Evolutionary conservation across 2,797 vertebrate species (phyloP).

Genomic region (Austrolebias charrua): DNA sequence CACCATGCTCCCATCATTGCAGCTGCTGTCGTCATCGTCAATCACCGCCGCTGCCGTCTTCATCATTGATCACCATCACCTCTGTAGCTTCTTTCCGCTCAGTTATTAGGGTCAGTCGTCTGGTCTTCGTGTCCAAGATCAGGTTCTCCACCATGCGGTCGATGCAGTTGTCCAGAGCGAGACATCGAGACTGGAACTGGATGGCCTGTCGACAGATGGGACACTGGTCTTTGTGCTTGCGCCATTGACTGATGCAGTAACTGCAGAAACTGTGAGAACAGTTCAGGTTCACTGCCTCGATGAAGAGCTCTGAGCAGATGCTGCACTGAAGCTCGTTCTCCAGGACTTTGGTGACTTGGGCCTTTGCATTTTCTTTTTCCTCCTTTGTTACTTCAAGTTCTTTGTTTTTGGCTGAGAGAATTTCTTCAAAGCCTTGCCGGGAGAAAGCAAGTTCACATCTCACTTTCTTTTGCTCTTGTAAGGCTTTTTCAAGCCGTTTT

Average conservation of each 20-base stretch:
- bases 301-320: too few species aligned
- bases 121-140: conserved; percentile 83
- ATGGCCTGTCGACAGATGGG: conserved; percentile 93
- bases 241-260: conserved; percentile 90
- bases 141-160: conserved; percentile 92
- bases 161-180: conserved; percentile 96
- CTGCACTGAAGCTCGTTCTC: too few species aligned
- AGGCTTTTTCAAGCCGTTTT: conserved; percentile 85
- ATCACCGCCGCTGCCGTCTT: too few species aligned
- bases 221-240: conserved; percentile 89
- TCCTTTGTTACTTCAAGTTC: conserved; percentile 92
- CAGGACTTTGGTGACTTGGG: too few species aligned
- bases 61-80: conserved; percentile 70
- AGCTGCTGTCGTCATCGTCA: conserved; percentile 59
- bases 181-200: conserved; percentile 86
- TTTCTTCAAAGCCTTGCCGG: conserved; percentile 87
- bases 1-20: conserved; percentile 36
- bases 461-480: conserved; percentile 88
- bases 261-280: conserved; percentile 96
- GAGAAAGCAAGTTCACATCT: conserved; percentile 88
- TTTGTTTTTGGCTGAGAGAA: conserved; percentile 91
- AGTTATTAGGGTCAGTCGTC: conserved; percentile 79
- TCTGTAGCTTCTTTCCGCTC: conserved; percentile 83
- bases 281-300: conserved; percentile 91
- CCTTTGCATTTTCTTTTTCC: too few species aligned